A percentile compares a stretch with the other conserved stretches of the same genome.
phyloP scores from a whole-genome alignment of 2,113 vertebrate genomes.

The Apistogramma diplotaenia region DNA sequence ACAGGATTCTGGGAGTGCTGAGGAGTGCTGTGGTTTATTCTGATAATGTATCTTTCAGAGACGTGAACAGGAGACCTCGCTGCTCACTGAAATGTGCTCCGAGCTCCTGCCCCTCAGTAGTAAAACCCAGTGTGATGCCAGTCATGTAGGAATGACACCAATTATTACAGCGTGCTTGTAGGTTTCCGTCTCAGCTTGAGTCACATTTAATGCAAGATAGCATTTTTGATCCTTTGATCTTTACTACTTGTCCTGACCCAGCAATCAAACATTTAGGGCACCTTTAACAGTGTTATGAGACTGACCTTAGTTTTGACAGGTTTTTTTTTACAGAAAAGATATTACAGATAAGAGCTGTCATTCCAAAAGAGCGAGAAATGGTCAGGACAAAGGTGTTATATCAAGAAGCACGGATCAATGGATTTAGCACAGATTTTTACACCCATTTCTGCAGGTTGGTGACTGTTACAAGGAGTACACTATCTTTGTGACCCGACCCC shows the following conservation, averaged over 20 bases:
- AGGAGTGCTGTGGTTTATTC: conserved; percentile 8
- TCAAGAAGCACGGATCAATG: not conserved
- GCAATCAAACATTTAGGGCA: not conserved
- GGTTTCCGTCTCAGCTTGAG: not conserved
- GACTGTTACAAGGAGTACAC: not conserved
- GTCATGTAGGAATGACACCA: not conserved
- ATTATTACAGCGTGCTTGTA: not conserved
- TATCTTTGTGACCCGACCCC: not conserved
- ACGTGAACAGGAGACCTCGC: not conserved
- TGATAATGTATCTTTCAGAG: conserved; percentile 51
- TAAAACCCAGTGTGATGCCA: not conserved
- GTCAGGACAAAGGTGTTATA: not conserved
- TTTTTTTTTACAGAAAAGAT: not conserved
- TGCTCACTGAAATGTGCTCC: not conserved
- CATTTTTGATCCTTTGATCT: not conserved
- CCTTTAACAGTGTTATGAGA: not conserved
- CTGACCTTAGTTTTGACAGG: not conserved
- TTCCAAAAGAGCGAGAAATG: not conserved
- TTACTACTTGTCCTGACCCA: not conserved
- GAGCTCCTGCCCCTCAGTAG: not conserved
- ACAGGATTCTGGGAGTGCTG: conserved; percentile 54
- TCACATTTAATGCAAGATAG: not conserved
- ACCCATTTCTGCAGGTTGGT: not conserved
- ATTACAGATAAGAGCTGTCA: not conserved
- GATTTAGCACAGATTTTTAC: not conserved